These are phyloP conservation scores for Enteromius fasciolatus DNA, from an alignment of 2,797 vertebrate genomes.

Conservation along the genomic window DNA sequence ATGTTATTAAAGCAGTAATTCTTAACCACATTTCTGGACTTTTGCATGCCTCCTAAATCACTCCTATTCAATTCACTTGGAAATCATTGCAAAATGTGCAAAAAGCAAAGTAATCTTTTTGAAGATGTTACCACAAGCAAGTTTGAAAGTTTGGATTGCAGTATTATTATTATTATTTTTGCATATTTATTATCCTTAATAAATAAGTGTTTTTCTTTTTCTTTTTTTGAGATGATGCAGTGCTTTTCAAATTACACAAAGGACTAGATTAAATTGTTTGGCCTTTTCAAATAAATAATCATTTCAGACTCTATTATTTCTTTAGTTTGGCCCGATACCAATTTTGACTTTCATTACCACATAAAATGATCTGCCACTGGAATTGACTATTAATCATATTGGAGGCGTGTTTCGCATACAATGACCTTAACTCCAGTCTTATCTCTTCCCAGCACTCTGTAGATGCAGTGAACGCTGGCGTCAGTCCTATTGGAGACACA, in stretches of 20 bases:
- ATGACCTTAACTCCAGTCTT: neutral
- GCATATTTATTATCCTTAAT: neutral
- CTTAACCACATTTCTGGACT: neutral
- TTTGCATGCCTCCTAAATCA: neutral
- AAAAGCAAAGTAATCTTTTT: neutral
- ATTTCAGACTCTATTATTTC: constrained; percentile 7
- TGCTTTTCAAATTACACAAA: neutral
- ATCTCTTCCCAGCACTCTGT: constrained; percentile 83
- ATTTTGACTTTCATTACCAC: constrained; percentile 8
- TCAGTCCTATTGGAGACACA: constrained; percentile 90
- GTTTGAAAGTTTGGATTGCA: neutral
- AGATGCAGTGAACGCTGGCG: constrained; percentile 90
- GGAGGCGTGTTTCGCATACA: neutral
- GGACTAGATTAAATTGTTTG: neutral
- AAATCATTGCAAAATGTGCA: neutral
- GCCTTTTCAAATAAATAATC: neutral
- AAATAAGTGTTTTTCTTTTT: neutral
- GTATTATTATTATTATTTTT: neutral
- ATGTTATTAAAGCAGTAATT: neutral
- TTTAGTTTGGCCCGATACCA: neutral
- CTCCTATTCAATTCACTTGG: too few relatives aligned
- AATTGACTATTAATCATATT: neutral
- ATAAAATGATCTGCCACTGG: constrained; percentile 6
- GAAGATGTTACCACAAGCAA: neutral
- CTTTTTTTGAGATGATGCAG: neutral